Conservation (phyloP, 2,113 vertebrate genomes). For the Thinocorus orbignyianus region DNA sequence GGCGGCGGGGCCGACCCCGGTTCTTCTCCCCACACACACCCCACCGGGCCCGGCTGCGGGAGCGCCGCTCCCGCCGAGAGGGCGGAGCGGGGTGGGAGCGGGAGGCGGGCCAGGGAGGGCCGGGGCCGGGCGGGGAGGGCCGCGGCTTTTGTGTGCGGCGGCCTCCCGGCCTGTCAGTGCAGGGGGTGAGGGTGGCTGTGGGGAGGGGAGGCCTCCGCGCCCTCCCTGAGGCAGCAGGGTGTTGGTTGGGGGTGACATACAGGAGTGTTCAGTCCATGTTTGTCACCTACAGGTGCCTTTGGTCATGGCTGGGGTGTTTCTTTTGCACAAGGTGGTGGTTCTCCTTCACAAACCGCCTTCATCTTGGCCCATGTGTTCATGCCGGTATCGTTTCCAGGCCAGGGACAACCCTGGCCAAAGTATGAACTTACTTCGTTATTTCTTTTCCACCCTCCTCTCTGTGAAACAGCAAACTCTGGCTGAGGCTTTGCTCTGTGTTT, state of each 20-base stretch:
- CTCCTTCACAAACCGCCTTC: neutral
- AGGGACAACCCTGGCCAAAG: neutral
- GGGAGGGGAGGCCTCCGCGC: accelerated
- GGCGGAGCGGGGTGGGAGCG: no score
- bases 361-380: neutral
- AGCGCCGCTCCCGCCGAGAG: no score
- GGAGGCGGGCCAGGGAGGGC: no score
- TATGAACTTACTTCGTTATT: neutral
- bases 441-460: accelerated
- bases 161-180: neutral
- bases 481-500: neutral
- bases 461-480: neutral
- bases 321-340: neutral
- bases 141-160: no score
- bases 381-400: neutral
- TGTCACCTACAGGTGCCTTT: accelerated
- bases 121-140: no score
- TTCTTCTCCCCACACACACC: no score
- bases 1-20: no score
- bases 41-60: no score
- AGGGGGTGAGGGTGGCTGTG: neutral
- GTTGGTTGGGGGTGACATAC: accelerated
- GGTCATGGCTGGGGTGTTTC: neutral
- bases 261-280: no score
- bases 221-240: accelerated